Evolutionary conservation across 2,888 invertebrate genomes (phyloP), one percentile per base, ranked within the genome.

Genomic region (Caenorhabditis sulstoni): DNA sequence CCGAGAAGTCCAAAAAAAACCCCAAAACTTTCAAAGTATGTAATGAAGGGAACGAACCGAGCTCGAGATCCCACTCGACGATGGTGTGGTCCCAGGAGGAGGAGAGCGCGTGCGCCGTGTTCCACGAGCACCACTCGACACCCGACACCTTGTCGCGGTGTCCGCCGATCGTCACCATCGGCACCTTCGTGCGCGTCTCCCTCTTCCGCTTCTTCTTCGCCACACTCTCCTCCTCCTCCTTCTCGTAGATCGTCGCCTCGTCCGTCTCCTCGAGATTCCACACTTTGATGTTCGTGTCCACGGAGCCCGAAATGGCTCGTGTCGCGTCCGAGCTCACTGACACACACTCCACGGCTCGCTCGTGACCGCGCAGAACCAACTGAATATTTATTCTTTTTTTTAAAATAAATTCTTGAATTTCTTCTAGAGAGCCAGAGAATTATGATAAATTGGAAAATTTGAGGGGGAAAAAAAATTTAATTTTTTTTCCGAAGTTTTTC

Each of bases 81-180:
- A 99, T 92, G 0, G 96, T 95, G 90, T 98, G 97, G 92, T 99
- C 98, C 96, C 96, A 96, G 0, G 97, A 95, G 64, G 94, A 93
- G 0, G 96, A 95, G 9, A 95, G 93, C 1, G 97, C 92, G 81
- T 94, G 94, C 9, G 78, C 52, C 5, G 67, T 23, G 82, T 93
- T 92, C 70, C 92, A 92, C 85, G 94, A 94, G 86, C 94, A 93
- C 97, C 97, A 99, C 66, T 94, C 93, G 0, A 95, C 93, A 0
- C 94, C 93, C 0, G 86, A 87, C 9, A 99, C 93, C 14, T 94
- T 94, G 91, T 98, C 98, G 80, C 94, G 94, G 90, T 99, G 98
- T 0, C 97, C 97, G 91, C 95, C 94, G 80, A 98, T 91, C 1
- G 97, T 96, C 89, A 95, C 92, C 83, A 95, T 91, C 0, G 98